Conservation (phyloP, 2,113 vertebrate species). For the Tetraodon nigroviridis region DNA sequence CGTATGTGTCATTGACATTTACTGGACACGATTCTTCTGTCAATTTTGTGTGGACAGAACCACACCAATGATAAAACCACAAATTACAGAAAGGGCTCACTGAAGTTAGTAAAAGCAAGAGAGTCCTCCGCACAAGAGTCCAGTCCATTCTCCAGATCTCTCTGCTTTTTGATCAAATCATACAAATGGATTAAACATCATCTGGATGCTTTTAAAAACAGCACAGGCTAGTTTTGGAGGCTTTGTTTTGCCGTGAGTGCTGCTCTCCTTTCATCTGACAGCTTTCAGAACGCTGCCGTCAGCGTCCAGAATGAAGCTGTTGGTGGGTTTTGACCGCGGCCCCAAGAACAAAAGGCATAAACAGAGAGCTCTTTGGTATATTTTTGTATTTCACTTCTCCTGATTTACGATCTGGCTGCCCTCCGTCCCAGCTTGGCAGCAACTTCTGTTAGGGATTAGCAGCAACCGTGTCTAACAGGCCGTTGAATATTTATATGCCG, state of each 20-base stretch:
- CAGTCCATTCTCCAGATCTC: background rate
- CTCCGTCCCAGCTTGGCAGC: slow-evolving; percentile 47
- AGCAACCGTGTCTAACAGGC: slow-evolving; percentile 52
- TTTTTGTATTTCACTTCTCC: slow-evolving; percentile 39
- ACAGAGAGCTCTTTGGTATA: slow-evolving; percentile 37
- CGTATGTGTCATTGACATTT: too few species aligned
- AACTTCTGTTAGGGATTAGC: slow-evolving; percentile 51
- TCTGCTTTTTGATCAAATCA: background rate
- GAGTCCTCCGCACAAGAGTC: background rate
- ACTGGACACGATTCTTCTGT: background rate
- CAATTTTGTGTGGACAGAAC: background rate
- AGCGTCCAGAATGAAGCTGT: slow-evolving; percentile 11
- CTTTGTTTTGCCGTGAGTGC: background rate
- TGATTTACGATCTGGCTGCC: slow-evolving; percentile 58
- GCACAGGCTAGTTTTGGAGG: too few species aligned
- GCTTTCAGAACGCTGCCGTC: background rate
- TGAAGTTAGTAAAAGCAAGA: background rate
- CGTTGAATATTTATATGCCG: slow-evolving; percentile 67
- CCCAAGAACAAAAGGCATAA: slow-evolving; percentile 42
- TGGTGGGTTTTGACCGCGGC: slow-evolving; percentile 23
- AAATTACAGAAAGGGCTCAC: background rate
- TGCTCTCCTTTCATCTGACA: slow-evolving; percentile 11
- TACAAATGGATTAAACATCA: background rate
- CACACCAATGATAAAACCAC: background rate
- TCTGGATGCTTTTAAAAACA: background rate